Conservation (phyloP, 1,140 invertebrate species). For the Helicoverpa armigera region DNA sequence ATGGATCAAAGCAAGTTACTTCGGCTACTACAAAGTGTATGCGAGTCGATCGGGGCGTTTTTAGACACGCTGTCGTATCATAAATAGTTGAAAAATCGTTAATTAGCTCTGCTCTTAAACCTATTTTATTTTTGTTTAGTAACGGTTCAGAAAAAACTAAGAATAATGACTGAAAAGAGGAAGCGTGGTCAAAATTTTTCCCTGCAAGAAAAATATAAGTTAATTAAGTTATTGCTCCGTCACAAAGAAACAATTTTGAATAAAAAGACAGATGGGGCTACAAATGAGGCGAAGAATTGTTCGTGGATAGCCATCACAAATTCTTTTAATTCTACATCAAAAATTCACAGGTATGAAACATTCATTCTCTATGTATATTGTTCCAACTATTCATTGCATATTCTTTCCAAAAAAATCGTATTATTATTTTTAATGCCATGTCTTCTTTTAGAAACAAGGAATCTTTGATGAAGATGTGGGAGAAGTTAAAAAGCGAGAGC, state of each 20-base stretch:
- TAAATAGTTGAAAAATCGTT: no score
- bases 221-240: constrained; percentile 13
- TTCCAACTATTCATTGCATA: no score
- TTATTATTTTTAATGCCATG: no score
- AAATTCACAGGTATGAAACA: neutral
- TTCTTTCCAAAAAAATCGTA: no score
- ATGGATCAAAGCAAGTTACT: no score
- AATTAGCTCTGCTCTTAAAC: no score
- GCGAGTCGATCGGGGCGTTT: no score
- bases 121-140: no score
- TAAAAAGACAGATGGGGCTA: constrained; percentile 49
- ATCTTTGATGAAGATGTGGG: neutral
- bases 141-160: no score
- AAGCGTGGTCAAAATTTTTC: constrained; percentile 49
- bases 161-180: constrained; percentile 43
- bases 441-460: neutral
- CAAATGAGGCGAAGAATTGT: constrained; percentile 49
- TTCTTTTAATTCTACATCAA: constrained; percentile 36
- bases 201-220: constrained; percentile 36
- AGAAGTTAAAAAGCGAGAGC: neutral
- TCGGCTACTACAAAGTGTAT: no score
- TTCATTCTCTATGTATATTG: no score
- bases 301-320: constrained; percentile 45
- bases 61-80: no score
- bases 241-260: constrained; percentile 54